Evolutionary conservation across 2,888 invertebrate genomes (phyloP), one percentile per base, ranked within the genome.

Genomic region (Chalcosyrphus nemorum): DNA sequence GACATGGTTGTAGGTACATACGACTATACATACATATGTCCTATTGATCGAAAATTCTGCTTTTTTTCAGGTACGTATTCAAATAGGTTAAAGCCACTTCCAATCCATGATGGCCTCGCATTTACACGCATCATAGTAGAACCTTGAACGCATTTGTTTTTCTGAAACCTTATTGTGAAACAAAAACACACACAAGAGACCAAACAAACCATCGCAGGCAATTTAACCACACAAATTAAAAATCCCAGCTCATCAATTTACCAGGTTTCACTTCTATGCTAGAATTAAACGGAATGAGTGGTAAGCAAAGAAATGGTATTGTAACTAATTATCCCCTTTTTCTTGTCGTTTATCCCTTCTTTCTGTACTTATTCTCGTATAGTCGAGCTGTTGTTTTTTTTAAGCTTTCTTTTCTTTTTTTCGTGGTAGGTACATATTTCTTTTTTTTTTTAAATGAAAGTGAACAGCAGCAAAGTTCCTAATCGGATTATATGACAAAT

Each of bases 401-500:
- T 45, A 17, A 45, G 6, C 29, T 43, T 11, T 50, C 35, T 50
- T 13, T 38, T 4, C 13, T 50, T 50, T 13, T 38, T 4, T 19
- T 21, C 21, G 24, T 52, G 11, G 17, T 38, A n/a, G n/a, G 4
- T 38, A 6, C 35, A n/a, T 63, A 4, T 63, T 29, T 6, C 38
- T 50, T 21, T 35, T 38, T 35, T 35, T 21, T 41, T 54, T 41
- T 41, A 15, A 70, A 17, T 56, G 68, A 68, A 68, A 68, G 56
- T 70, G 68, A 56, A 56, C 43, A 56, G 32, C 45, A 50, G 24
- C 45, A 54, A 75, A 76, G 68, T 52, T 68, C 35, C 56, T 76
- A 76, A 76, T 76, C 76, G 52, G 76, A 76, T 76, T 76, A 68
- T 61, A 68, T 59, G 76, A 76, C 41, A 76, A 76, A 76, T 76